Evolutionary conservation across 30 jellyfish, hydroid and myxozoan species (phyloP).

Genomic region (Chironex yamaguchii): DNA sequence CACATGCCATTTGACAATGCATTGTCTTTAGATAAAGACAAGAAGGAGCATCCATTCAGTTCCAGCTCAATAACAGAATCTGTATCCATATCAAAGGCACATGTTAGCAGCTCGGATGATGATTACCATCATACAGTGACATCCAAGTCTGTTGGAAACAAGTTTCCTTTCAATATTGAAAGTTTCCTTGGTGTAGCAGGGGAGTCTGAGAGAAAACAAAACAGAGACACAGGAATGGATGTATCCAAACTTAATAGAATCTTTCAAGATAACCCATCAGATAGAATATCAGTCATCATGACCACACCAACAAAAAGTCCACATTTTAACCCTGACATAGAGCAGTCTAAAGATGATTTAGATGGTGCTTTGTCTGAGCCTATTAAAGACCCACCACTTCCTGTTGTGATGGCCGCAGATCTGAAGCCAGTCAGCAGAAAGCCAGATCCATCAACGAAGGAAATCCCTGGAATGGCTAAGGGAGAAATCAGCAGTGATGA

Average conservation of each 20-base stretch:
- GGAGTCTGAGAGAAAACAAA: background rate
- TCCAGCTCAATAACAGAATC: background rate
- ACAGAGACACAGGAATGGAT: background rate
- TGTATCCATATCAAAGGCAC: background rate
- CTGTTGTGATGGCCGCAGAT: background rate
- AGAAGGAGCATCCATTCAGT: background rate
- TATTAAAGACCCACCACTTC: background rate
- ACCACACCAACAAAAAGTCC: constrained; percentile 10
- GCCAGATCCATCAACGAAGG: background rate
- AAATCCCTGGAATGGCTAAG: background rate
- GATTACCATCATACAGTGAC: background rate
- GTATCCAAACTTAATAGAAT: background rate
- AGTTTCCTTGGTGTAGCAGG: constrained; percentile 12
- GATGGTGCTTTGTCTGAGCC: background rate
- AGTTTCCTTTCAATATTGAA: constrained; percentile 17
- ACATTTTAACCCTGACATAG: background rate
- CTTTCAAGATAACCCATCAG: constrained; percentile 36
- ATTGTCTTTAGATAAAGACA: background rate
- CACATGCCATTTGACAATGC: background rate
- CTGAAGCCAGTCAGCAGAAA: background rate
- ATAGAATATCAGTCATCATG: constrained; percentile 72
- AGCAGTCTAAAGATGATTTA: background rate
- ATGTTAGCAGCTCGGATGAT: background rate
- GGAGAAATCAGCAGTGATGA: background rate
- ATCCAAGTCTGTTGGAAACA: background rate